A percentile compares a stretch with the other conserved stretches of the same genome.
Evolutionary conservation across 2,113 vertebrate species (phyloP).

Genomic region (Lycocorax pyrrhopterus): DNA sequence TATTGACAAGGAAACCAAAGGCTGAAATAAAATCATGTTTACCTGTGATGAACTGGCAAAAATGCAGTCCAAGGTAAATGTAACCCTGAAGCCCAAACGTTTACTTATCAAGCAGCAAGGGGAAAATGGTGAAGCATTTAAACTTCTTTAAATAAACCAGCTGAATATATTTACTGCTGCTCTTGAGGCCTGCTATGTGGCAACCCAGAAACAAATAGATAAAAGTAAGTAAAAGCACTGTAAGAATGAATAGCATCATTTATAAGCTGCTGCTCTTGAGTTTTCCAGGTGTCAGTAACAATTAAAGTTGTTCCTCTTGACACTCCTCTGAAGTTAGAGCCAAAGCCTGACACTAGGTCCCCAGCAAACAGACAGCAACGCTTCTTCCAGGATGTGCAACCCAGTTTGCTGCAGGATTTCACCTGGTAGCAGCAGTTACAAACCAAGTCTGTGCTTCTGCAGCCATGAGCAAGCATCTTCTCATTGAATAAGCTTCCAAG

Average conservation of each 20-base stretch:
- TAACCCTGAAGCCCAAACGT: background rate
- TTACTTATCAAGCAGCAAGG: conserved; percentile 12
- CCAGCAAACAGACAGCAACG: background rate
- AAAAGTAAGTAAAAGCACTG: background rate
- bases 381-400: background rate
- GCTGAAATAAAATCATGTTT: conserved; percentile 22
- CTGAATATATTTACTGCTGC: background rate
- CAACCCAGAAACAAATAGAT: background rate
- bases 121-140: background rate
- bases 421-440: background rate
- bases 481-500: background rate
- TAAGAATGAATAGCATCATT: background rate
- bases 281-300: background rate
- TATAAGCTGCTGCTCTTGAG: background rate
- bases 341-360: background rate
- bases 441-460: background rate
- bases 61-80: conserved; percentile 5
- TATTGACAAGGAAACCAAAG: conserved; percentile 35
- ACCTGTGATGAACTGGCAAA: conserved; percentile 22
- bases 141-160: conserved; percentile 4
- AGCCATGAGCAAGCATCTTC: background rate
- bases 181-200: background rate
- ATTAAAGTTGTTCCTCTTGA: background rate
- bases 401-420: background rate
- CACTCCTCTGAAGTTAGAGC: background rate